phyloP scores from a whole-genome alignment of 2,113 vertebrate species.

The Ranitomeya imitator region DNA sequence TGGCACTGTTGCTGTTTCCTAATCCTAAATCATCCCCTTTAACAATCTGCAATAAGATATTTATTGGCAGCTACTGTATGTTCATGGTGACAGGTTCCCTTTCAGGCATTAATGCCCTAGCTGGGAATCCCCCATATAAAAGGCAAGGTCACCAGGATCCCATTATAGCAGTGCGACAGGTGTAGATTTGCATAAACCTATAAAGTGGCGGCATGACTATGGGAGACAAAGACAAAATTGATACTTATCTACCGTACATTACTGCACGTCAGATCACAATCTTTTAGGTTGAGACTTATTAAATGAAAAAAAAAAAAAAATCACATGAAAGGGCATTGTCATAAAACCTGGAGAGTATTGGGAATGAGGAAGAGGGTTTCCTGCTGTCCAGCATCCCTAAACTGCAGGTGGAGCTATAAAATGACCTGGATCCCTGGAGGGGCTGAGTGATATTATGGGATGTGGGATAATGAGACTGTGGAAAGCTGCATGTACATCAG shows the following conservation, averaged over 20 bases:
- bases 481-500: constrained; percentile 33
- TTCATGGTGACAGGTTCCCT: too few relatives aligned
- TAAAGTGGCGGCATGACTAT: constrained; percentile 18
- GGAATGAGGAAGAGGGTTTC: background rate
- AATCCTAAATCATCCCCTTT: too few relatives aligned
- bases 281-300: background rate
- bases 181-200: background rate
- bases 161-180: background rate
- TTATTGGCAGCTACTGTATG: too few relatives aligned
- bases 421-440: background rate
- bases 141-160: background rate
- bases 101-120: too few relatives aligned
- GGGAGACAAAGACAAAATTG: constrained; percentile 30
- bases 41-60: too few relatives aligned
- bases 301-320: constrained; percentile 14
- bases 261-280: constrained; percentile 28
- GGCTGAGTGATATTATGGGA: background rate
- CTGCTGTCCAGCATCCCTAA: background rate
- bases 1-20: too few relatives aligned
- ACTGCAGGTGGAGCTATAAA: background rate
- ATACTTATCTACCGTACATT: constrained; percentile 39
- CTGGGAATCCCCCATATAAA: too few relatives aligned
- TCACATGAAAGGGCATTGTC: background rate
- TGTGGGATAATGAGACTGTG: background rate
- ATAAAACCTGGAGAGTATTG: background rate